A percentile compares a stretch with the other conserved stretches of the same genome.
Evolutionary conservation across 2,888 invertebrate genomes (phyloP).

Genomic region (Troides aeacus): DNA sequence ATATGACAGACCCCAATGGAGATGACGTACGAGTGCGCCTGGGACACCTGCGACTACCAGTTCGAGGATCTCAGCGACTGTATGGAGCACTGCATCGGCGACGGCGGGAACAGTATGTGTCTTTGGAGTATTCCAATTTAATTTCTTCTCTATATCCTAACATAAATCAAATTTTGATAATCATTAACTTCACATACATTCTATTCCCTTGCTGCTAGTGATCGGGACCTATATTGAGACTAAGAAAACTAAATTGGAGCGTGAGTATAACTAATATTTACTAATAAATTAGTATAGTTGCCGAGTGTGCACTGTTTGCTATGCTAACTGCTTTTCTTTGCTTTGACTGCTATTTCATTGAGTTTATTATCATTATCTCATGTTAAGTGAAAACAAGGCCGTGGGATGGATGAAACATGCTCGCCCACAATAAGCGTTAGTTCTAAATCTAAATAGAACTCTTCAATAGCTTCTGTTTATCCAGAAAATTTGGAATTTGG

Average conservation of each 20-base stretch:
- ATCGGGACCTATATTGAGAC: conserved; percentile 66
- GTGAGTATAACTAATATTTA: conserved; percentile 50
- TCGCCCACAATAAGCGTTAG: no score
- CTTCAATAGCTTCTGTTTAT: no score
- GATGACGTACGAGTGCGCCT: conserved; percentile 90
- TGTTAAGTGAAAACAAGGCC: neutral
- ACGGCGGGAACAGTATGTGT: conserved; percentile 85
- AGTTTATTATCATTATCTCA: neutral
- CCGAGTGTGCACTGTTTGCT: neutral
- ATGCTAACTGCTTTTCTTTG: neutral
- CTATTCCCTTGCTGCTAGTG: conserved; percentile 57
- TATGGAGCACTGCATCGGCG: conserved; percentile 93
- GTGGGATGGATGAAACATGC: no score
- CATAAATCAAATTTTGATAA: neutral
- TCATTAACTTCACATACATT: conserved; percentile 15
- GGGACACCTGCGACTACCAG: conserved; percentile 96
- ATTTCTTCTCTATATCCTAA: neutral
- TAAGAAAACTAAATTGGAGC: conserved; percentile 64
- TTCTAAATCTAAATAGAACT: no score
- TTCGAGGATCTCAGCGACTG: conserved; percentile 94
- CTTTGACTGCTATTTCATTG: neutral
- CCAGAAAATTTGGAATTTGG: no score
- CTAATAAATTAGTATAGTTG: neutral
- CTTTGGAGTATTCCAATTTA: conserved; percentile 10
- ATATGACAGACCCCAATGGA: conserved; percentile 63